Evolutionary conservation across 2,113 vertebrate species (phyloP).

Genomic region (Piprites chloris): DNA sequence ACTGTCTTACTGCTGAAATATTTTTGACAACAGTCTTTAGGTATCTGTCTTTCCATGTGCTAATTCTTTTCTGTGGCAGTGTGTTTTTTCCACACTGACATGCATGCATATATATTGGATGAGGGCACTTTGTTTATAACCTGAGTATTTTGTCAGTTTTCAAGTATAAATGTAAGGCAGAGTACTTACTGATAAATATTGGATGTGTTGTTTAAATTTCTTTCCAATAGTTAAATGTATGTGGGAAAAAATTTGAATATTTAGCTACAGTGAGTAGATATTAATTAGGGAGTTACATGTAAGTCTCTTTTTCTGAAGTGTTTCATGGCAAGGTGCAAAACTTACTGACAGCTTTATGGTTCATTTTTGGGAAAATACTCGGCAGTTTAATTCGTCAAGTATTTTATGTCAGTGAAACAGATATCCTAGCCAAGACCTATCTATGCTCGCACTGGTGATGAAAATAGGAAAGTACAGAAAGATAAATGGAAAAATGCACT

Average conservation of each 20-base stretch:
- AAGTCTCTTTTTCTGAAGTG: not conserved
- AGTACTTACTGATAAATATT: not conserved
- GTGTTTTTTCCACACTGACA: not conserved
- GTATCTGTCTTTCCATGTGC: not conserved
- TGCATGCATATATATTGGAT: not conserved
- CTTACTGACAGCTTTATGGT: not conserved
- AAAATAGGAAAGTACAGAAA: conserved; percentile 3
- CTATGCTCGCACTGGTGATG: not conserved
- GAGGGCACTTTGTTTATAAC: not conserved
- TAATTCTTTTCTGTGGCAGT: not conserved
- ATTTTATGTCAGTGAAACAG: conserved; percentile 17
- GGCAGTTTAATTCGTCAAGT: not conserved
- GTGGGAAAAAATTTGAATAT: not conserved
- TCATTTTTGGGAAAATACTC: not conserved
- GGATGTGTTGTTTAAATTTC: not conserved
- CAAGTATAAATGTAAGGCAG: not conserved
- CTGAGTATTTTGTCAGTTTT: not conserved
- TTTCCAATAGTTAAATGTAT: not conserved
- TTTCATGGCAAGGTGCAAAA: not conserved
- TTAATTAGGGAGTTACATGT: not conserved
- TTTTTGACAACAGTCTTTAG: not conserved
- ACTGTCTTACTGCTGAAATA: not conserved
- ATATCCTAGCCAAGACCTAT: not conserved
- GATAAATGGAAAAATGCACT: not conserved
- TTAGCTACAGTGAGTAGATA: not conserved